Percentiles rank a stretch among this genome's conserved stretches.
phyloP scores from a whole-genome alignment of 2,888 invertebrate genomes.

The Protula sp. region DNA sequence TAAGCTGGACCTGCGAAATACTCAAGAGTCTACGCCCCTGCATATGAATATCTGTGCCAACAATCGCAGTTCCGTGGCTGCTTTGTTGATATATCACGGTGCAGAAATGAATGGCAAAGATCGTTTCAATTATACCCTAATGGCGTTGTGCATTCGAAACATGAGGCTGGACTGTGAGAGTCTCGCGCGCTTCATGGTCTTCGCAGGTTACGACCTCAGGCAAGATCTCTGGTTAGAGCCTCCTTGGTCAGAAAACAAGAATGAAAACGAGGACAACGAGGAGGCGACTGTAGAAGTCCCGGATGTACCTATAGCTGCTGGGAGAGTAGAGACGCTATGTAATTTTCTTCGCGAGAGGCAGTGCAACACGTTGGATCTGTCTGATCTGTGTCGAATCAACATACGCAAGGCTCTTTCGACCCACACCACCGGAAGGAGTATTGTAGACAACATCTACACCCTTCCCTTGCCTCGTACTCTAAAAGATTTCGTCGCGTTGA shows the following conservation, averaged over 20 bases:
- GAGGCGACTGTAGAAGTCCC: background rate
- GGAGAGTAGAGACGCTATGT: constrained; percentile 20
- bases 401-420: constrained; percentile 12
- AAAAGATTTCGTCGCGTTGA: constrained; percentile 9
- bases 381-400: constrained; percentile 16
- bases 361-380: constrained; percentile 10
- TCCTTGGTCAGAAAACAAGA: background rate
- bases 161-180: constrained; percentile 25
- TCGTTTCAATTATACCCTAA: constrained; percentile 14
- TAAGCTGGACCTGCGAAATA: constrained; percentile 16
- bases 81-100: constrained; percentile 24
- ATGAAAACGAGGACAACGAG: background rate
- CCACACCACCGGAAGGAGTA: constrained; percentile 10
- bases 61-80: constrained; percentile 17
- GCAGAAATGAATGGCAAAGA: constrained; percentile 16
- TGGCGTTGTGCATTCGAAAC: constrained; percentile 18
- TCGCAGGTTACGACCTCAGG: constrained; percentile 22
- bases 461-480: constrained; percentile 21
- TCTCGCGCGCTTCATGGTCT: constrained; percentile 21
- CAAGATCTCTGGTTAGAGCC: constrained; percentile 21
- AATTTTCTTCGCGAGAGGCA: constrained; percentile 19
- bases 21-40: constrained; percentile 20
- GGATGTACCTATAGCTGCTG: constrained; percentile 15
- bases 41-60: constrained; percentile 21
- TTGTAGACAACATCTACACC: constrained; percentile 10